phyloP scores from a whole-genome alignment of 2,797 vertebrate genomes.

The Parauchenoglanis ngamensis region DNA sequence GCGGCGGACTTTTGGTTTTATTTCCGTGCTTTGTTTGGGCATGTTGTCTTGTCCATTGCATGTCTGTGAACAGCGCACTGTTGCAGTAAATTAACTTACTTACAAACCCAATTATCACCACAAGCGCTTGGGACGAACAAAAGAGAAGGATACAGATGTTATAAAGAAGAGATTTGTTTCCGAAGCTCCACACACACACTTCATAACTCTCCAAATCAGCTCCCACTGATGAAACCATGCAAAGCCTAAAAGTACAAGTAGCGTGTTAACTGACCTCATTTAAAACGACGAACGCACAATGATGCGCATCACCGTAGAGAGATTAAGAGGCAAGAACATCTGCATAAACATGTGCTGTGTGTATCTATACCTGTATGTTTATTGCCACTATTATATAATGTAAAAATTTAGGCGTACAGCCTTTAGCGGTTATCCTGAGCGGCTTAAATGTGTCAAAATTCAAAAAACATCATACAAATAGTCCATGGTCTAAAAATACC shows the following conservation, averaged over 20 bases:
- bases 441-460: too few species aligned
- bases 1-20: background rate
- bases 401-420: background rate
- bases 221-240: background rate
- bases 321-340: background rate
- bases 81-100: constrained; percentile 22
- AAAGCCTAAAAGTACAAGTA: background rate
- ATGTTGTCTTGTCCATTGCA: background rate
- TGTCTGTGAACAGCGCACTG: constrained; percentile 21
- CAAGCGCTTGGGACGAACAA: background rate
- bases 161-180: background rate
- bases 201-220: background rate
- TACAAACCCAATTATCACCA: constrained; percentile 38
- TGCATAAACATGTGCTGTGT: background rate
- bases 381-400: background rate
- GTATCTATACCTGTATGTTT: background rate
- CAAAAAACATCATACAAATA: background rate
- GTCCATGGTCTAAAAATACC: background rate
- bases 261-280: background rate
- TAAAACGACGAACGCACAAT: background rate
- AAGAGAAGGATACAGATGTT: constrained; percentile 1
- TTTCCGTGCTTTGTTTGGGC: background rate
- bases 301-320: background rate
- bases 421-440: too few species aligned
- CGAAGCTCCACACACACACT: background rate